phyloP scores from a whole-genome alignment of 2,888 invertebrate genomes.

The Mimas tiliae region DNA sequence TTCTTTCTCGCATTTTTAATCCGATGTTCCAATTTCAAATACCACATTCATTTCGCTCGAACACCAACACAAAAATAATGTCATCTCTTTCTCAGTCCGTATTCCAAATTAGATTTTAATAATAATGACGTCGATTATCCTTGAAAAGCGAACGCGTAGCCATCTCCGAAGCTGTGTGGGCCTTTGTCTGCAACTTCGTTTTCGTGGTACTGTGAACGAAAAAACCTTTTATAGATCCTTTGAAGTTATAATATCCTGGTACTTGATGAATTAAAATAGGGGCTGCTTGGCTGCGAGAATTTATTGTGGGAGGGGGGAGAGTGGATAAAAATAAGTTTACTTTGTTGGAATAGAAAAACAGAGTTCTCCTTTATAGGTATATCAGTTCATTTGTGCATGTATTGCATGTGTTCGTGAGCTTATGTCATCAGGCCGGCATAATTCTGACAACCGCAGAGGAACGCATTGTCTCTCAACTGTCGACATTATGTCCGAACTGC shows the following conservation, averaged over 20 bases:
- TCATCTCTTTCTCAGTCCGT: background rate
- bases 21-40: constrained; percentile 1
- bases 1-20: constrained; percentile 4
- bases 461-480: too few species aligned
- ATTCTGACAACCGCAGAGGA: too few species aligned
- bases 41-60: background rate
- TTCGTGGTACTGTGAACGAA: constrained; percentile 64
- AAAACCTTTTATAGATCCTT: constrained; percentile 26
- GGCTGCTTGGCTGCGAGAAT: background rate
- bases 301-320: background rate
- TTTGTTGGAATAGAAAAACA: too few species aligned
- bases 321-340: too few species aligned
- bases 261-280: background rate
- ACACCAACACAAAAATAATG: constrained; percentile 8
- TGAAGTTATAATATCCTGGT: background rate
- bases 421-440: too few species aligned
- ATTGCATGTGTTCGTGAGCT: too few species aligned
- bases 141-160: constrained; percentile 86
- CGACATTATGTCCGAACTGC: too few species aligned
- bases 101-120: constrained; percentile 2
- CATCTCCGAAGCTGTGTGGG: constrained; percentile 85
- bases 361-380: too few species aligned
- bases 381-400: too few species aligned
- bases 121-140: constrained; percentile 60
- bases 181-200: constrained; percentile 69